Evolutionary conservation across 2,113 vertebrate species (phyloP).

Genomic region (Mesoclemmys tuberculata): DNA sequence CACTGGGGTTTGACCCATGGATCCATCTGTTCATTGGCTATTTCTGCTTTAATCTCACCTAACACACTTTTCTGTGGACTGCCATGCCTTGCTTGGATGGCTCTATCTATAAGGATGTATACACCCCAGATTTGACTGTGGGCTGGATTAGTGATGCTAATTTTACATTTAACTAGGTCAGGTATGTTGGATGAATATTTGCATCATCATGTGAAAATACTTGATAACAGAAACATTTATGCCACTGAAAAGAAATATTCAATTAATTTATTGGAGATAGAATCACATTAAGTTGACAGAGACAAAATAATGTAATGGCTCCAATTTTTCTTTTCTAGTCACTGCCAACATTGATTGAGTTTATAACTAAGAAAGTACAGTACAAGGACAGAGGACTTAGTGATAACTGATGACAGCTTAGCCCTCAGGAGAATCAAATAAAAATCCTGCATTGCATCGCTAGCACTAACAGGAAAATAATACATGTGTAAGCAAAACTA

Average conservation of each 20-base stretch:
- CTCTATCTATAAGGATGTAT: not conserved
- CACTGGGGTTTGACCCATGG: not conserved
- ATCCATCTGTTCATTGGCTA: not conserved
- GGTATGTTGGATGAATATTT: not conserved
- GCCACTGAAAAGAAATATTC: not conserved
- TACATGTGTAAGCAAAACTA: not conserved
- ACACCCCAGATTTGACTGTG: not conserved
- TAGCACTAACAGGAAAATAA: not conserved
- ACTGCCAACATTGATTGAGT: not conserved
- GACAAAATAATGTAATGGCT: not conserved
- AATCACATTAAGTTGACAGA: not conserved
- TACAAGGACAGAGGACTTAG: not conserved
- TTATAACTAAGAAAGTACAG: not conserved
- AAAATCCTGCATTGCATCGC: not conserved
- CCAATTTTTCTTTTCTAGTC: not conserved
- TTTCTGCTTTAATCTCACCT: not conserved
- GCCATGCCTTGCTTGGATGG: not conserved
- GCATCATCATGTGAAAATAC: not conserved
- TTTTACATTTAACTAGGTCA: not conserved
- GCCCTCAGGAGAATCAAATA: not conserved
- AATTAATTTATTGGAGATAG: not conserved
- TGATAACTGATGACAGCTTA: not conserved
- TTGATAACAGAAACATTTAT: rapidly evolving
- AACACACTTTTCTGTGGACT: not conserved
- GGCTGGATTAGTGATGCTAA: not conserved